These are phyloP conservation scores for Sitta carolinensis DNA, from an alignment of 2,797 vertebrate genomes.

Conservation along the genomic window DNA sequence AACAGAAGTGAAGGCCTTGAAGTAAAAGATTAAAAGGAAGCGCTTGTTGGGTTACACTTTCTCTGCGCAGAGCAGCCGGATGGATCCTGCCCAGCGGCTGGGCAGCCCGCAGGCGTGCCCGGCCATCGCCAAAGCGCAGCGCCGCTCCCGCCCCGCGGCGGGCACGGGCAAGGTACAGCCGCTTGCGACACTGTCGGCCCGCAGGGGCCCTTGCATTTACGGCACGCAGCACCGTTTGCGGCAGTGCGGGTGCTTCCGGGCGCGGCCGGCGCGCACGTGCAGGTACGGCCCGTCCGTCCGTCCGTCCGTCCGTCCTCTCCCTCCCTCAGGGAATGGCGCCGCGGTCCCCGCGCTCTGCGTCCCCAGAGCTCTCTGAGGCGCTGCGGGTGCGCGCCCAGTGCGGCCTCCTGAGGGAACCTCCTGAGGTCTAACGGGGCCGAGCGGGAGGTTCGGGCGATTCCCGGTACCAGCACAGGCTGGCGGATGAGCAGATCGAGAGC, in stretches of 20 bases:
- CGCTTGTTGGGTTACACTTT: neutral
- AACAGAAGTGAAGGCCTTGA: neutral
- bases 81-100: accelerated
- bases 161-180: too few species aligned
- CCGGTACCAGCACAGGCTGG: accelerated
- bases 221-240: neutral
- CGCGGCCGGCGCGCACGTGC: neutral
- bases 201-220: neutral
- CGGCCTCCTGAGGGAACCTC: neutral
- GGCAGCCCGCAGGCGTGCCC: too few species aligned
- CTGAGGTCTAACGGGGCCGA: neutral
- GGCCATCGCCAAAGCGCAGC: too few species aligned
- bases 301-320: neutral
- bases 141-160: too few species aligned
- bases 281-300: neutral
- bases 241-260: neutral
- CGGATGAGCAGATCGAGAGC: accelerated
- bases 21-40: neutral
- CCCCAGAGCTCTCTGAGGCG: neutral
- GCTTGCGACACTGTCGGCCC: neutral
- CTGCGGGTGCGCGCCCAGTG: neutral
- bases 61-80: neutral
- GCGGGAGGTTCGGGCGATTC: neutral
- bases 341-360: accelerated
- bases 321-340: neutral